Conservation (phyloP, 1,140 invertebrate genomes). For the Trichomalopsis sarcophagae region DNA sequence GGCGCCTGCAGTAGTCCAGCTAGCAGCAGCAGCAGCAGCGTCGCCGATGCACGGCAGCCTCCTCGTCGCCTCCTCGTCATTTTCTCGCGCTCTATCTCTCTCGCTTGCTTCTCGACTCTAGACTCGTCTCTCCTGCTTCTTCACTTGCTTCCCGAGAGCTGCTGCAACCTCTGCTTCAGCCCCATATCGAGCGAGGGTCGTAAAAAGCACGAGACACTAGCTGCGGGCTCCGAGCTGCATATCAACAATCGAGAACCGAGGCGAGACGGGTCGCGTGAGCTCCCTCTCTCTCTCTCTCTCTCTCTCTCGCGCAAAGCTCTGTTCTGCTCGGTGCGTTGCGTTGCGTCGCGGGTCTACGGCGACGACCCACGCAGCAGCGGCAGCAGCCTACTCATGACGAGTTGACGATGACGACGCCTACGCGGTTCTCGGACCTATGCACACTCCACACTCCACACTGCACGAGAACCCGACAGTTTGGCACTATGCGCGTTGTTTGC, state of each 20-base stretch:
- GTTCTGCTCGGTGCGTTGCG: too few relatives aligned
- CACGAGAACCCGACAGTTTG: not conserved
- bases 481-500: not conserved
- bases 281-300: not conserved
- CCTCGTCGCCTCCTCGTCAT: constrained; percentile 26
- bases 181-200: not conserved
- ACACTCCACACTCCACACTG: too few relatives aligned
- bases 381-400: not conserved
- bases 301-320: not conserved
- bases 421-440: too few relatives aligned
- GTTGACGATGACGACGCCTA: not conserved
- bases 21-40: constrained; percentile 17
- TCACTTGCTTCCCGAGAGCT: not conserved
- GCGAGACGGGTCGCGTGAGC: not conserved
- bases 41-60: not conserved
- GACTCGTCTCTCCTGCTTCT: not conserved
- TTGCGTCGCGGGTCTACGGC: not conserved
- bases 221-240: not conserved
- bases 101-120: not conserved
- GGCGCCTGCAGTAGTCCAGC: constrained; percentile 23
- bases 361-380: not conserved
- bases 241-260: not conserved
- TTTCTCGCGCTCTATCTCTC: not conserved
- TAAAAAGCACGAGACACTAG: not conserved
- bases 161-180: not conserved